phyloP scores from a whole-genome alignment of 2,888 invertebrate species.

The Cataglyphis livida region DNA sequence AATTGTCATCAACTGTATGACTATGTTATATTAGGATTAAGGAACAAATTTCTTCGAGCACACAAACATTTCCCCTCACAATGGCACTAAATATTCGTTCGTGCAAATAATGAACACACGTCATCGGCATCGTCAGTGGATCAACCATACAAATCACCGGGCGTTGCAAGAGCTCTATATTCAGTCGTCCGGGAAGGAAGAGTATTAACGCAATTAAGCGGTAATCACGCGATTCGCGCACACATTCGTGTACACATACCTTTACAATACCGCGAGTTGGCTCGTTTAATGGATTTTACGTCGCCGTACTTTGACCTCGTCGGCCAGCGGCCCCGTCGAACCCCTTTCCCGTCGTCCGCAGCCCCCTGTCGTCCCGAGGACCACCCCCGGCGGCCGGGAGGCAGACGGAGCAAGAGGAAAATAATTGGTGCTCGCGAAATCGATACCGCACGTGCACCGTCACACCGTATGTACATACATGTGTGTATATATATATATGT shows the following conservation, averaged over 20 bases:
- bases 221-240: conserved; percentile 66
- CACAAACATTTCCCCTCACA: not conserved
- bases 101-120: not conserved
- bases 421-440: conserved; percentile 75
- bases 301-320: conserved; percentile 72
- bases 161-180: not conserved
- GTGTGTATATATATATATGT: no score
- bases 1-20: not conserved
- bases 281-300: conserved; percentile 70
- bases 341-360: conserved; percentile 38
- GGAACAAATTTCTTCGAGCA: not conserved
- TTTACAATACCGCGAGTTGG: conserved; percentile 30
- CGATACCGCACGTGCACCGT: conserved; percentile 66
- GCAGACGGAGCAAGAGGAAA: conserved; percentile 74
- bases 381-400: conserved; percentile 22
- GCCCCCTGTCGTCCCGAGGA: conserved; percentile 3
- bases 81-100: not conserved
- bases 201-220: conserved; percentile 61
- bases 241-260: conserved; percentile 13
- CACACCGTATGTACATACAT: conserved; percentile 45
- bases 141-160: conserved; percentile 28
- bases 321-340: conserved; percentile 35
- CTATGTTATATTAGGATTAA: not conserved
- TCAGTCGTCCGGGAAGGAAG: conserved; percentile 39
- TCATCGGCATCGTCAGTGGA: not conserved